Conservation (phyloP, 2,888 invertebrate genomes). For the Steinernema hermaphroditum region DNA sequence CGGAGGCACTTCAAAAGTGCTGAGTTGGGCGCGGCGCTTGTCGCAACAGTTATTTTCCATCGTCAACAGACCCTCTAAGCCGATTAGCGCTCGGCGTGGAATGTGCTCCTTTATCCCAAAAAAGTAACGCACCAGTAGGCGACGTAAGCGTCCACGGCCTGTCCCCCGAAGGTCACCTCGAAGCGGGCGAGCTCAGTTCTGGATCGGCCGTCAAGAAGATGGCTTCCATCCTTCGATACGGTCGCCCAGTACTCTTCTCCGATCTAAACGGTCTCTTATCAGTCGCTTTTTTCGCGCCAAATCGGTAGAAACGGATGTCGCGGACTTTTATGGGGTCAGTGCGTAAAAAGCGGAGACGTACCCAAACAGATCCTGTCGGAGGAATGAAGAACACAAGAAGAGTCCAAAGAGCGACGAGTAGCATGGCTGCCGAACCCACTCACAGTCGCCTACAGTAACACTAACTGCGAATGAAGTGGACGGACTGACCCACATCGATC, state of each 20-base stretch:
- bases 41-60: too few species aligned
- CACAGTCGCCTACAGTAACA: background rate
- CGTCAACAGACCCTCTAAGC: too few species aligned
- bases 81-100: background rate
- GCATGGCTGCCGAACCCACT: background rate
- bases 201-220: background rate
- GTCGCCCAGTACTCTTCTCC: constrained; percentile 21
- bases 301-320: background rate
- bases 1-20: too few species aligned
- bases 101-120: constrained; percentile 1
- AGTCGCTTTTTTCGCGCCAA: background rate
- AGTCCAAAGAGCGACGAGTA: background rate
- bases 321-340: background rate
- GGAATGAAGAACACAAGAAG: background rate
- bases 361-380: background rate
- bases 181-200: background rate
- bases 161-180: background rate
- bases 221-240: background rate
- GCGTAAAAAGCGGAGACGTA: constrained; percentile 7
- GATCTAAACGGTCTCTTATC: constrained; percentile 6
- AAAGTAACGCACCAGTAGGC: constrained; percentile 4
- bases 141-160: background rate
- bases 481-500: background rate
- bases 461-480: background rate
- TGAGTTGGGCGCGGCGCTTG: too few species aligned